Base-by-base conservation (phyloP, 2,888 invertebrate species). In the Carabus problematicus region DNA sequence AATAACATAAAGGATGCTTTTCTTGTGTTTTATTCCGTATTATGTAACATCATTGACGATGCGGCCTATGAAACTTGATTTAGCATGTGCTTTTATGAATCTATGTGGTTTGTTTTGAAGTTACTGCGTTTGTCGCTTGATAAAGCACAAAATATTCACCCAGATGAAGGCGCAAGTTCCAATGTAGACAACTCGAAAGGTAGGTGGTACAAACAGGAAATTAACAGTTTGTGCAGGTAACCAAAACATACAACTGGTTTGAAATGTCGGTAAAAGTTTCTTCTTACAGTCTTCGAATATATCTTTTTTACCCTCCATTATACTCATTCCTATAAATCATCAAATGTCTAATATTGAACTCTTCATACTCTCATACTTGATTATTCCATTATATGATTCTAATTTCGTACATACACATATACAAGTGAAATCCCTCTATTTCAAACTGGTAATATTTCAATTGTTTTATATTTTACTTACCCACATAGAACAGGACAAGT, bases 131-230 rank as follows among this genome's bases (percentile, higher is more conserved):
- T 87, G 87, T 66, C 92, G 82, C 78, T 94, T 94, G 71, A 94
- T 87, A 80, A 89, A 92, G 77, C 93, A 94, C 19, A 95, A 82
- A 64, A 94, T 90, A 77, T 94, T 94, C 70, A 93, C 91, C 94
- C 94, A 95, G 19, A 90, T 79, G 75, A 94, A 91, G 0, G 93
- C 90, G 59, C 90, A 91, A 0, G 87, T 82, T 0, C 93, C 91
- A 29, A 95, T 91, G 76, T 91, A 95, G 1, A 90, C 86, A 0
- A 95, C 92, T 12, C 95, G 85, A 70, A 90, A 86, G 62, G 88
- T 82, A 0, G 93, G 86, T 0, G 93, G 90, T 60, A 95, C 79
- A 62, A 92, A 80, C 54, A 86, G 79, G 80, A 95, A 95, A 81
- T 95, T 95, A 40, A 93, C 78, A 0, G 89, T 86, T 81, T 94